Base-by-base conservation (phyloP, 2,888 invertebrate species). In the Drosophila siamana region DNA sequence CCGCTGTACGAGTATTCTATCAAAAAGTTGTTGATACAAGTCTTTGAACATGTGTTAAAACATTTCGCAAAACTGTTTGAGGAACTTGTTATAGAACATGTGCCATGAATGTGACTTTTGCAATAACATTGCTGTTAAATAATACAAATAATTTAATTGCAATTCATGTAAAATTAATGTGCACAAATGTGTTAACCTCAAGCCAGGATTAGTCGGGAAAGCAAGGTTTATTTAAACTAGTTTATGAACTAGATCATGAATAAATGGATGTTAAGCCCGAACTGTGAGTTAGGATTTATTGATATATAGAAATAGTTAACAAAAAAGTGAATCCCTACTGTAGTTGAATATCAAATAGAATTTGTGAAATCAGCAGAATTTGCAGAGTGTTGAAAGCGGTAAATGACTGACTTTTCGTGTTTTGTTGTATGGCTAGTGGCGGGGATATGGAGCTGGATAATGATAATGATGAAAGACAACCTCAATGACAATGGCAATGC, bases 361-460 rank as follows among this genome's bases (percentile, higher is more conserved):
- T 28, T 15, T 44, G 19, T 50, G 16, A 67, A 38, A 52, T 59
- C 56, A 65, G 54, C 54, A n/a, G 44, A 7, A 54, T 7, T 9
- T 48, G 22, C 41, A 52, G 26, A 36, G 64, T 76, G 75, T 72
- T 75, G 77, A 75, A 76, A 75, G 69, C 77, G 30, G 55, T 57
- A 69, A 65, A 60, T 69, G 56, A 48, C 65, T 47, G 43, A 16
- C n/a, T 7, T 36, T n/a, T 38, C 4, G 24, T 26, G 46, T n/a
- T 2, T 13, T 24, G 24, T 22, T 13, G 26, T 26, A 15, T n/a
- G n/a, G n/a, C n/a, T n/a, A n/a, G n/a, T n/a, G n/a, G n/a, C n/a
- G n/a, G n/a, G n/a, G n/a, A n/a, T n/a, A 38, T 24, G 38, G 13
- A 38, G 38, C n/a, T 19, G n/a, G 11, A 16, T 51, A 41, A 51